A percentile compares a stretch with the other conserved stretches of the same genome.
Evolutionary conservation across 2,113 vertebrate species (phyloP).

Genomic region (Pelobates fuscus): DNA sequence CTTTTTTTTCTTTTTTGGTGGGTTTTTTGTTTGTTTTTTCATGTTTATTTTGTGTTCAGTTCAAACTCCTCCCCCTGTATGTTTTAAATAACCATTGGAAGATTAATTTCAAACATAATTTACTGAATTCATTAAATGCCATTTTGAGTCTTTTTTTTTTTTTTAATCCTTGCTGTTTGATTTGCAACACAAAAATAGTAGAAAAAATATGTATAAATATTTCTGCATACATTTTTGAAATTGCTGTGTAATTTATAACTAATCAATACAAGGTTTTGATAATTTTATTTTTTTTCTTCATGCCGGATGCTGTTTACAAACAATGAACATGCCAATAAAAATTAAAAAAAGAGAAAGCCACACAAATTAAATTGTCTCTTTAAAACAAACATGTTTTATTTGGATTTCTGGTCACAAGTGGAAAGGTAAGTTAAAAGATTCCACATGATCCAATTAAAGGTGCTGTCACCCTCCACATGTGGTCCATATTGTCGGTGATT

Average conservation of each 20-base stretch:
- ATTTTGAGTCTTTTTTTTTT: not conserved
- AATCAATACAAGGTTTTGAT: slow-evolving; percentile 73
- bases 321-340: slow-evolving; percentile 94
- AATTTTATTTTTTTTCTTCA: slow-evolving; percentile 79
- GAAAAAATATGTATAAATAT: slow-evolving; percentile 64
- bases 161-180: slow-evolving; percentile 47
- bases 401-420: too few species aligned
- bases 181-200: slow-evolving; percentile 58
- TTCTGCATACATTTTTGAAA: slow-evolving; percentile 66
- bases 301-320: slow-evolving; percentile 93
- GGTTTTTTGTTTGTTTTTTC: too few species aligned
- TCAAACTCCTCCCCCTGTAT: too few species aligned
- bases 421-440: too few species aligned
- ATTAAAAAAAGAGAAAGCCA: not conserved
- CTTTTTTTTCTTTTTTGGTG: not conserved
- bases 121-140: not conserved
- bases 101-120: not conserved
- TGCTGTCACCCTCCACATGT: too few species aligned
- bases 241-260: slow-evolving; percentile 77
- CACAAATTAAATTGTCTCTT: too few species aligned
- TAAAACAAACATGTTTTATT: too few species aligned
- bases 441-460: too few species aligned
- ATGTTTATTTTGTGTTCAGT: too few species aligned
- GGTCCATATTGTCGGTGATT: too few species aligned
- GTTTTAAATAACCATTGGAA: not conserved